A percentile compares a stretch with the other conserved stretches of the same genome.
Evolutionary conservation across 1,140 invertebrate species (phyloP).

Genomic region (Leptinotarsa defecta): DNA sequence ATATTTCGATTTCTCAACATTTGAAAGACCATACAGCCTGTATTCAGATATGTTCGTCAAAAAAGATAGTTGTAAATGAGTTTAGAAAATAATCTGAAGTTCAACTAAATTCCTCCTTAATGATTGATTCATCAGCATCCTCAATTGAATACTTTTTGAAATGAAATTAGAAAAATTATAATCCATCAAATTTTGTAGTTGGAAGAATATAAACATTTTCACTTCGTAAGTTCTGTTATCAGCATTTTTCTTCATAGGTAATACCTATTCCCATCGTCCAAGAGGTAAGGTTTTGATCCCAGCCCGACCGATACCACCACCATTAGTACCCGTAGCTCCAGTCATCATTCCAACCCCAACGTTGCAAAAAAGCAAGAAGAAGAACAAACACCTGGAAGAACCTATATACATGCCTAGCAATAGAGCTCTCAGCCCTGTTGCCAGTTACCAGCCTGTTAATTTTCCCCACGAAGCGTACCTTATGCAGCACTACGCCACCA

Average conservation of each 20-base stretch:
- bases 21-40: no score
- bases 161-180: no score
- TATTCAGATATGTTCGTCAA: no score
- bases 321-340: conserved; percentile 52
- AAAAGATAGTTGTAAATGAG: no score
- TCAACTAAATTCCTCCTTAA: no score
- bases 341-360: conserved; percentile 51
- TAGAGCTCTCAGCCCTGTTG: conserved; percentile 63
- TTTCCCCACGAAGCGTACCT: conserved; percentile 67
- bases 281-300: conserved; percentile 55
- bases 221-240: background rate
- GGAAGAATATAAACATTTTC: background rate
- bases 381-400: conserved; percentile 59
- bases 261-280: conserved; percentile 49
- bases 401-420: conserved; percentile 67
- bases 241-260: conserved; percentile 31
- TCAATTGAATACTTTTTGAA: no score
- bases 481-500: conserved; percentile 64
- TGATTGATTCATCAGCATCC: no score
- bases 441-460: conserved; percentile 66
- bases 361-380: conserved; percentile 45
- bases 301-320: conserved; percentile 54
- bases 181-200: background rate
- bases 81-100: no score
- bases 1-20: no score